Base-by-base conservation (phyloP, 2,113 vertebrate genomes). In the Acrocephalus arundinaceus region DNA sequence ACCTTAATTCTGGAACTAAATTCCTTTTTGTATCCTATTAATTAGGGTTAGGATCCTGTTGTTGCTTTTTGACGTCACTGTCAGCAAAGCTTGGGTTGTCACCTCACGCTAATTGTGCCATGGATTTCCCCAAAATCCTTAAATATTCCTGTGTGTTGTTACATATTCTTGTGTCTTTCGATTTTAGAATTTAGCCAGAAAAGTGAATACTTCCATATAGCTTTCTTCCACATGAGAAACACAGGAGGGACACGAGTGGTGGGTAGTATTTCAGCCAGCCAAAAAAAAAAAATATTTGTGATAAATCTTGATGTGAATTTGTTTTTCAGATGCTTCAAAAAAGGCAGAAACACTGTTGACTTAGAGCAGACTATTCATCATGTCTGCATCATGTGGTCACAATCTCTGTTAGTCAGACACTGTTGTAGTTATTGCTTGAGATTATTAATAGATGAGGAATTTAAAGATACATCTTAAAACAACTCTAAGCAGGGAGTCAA, bases 401-500 rank as follows among this genome's bases (percentile, higher is more conserved):
- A 51, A 55, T 59, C 43, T 61, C 0, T 45, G 49, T 96, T 89
- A 85, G 66, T 94, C 90, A 94, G 84, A 77, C 52, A 7, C 54
- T 12, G 51, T 37, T 75, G 68, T 77, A 83, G 67, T 57, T 93
- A 48, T 25, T 77, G 48, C 87, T 48, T 21, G 52, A 75, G 78
- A 59, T 72, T 95, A 93, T 94, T 90, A 93, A 90, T 73, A 94
- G 92, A 88, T 48, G 31, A 73, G 79, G 85, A 82, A 92, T 92
- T 72, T 61, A 73, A 93, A 85, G 79, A 65, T 62, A n/a, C 31
- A 35, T 85, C 78, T 75, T 72, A n/a, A 65, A 86, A 58, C 61
- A 39, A 7, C 58, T 48, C 33, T 33, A 21, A 78, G 72, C 2
- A 8, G 78, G 82, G 65, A 75, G 66, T 72, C 79, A 57, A 48